phyloP scores from a whole-genome alignment of 2,797 vertebrate genomes.

The Sebastes trivittatus region DNA sequence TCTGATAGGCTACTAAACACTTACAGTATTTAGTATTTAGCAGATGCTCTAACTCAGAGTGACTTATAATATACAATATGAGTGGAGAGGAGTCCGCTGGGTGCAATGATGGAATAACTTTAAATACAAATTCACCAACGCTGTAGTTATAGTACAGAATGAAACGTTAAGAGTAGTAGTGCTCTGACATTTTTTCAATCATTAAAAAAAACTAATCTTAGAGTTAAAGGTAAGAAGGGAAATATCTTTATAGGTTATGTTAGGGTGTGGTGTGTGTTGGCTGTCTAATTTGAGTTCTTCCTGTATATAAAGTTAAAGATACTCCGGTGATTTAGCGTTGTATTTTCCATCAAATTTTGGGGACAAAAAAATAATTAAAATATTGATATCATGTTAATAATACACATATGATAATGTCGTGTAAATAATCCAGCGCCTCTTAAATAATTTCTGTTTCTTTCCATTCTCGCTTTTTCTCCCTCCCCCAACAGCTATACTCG shows the following conservation, averaged over 20 bases:
- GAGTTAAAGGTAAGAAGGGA: background rate
- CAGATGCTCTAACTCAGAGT: slow-evolving; percentile 26
- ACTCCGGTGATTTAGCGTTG: background rate
- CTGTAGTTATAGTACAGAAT: background rate
- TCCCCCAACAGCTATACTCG: too few species aligned
- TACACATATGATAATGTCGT: too few species aligned
- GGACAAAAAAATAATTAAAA: too few species aligned
- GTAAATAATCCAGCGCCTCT: too few species aligned
- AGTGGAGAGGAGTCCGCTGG: background rate
- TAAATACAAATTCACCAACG: background rate
- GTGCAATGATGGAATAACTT: background rate
- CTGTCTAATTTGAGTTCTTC: background rate
- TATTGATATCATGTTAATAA: too few species aligned
- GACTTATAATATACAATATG: slow-evolving; percentile 21
- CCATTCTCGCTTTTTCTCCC: too few species aligned
- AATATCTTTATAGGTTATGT: background rate
- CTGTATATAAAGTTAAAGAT: background rate
- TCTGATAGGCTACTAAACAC: slow-evolving; percentile 41
- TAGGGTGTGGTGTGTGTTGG: background rate
- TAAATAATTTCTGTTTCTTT: too few species aligned
- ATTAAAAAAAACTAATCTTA: background rate
- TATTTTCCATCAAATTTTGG: background rate
- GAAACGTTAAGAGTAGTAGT: background rate
- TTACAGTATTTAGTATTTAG: slow-evolving; percentile 40
- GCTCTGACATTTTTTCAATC: background rate